These are phyloP conservation scores for Zenarchopterus dispar DNA, from an alignment of 2,797 vertebrate genomes.

Conservation along the genomic window DNA sequence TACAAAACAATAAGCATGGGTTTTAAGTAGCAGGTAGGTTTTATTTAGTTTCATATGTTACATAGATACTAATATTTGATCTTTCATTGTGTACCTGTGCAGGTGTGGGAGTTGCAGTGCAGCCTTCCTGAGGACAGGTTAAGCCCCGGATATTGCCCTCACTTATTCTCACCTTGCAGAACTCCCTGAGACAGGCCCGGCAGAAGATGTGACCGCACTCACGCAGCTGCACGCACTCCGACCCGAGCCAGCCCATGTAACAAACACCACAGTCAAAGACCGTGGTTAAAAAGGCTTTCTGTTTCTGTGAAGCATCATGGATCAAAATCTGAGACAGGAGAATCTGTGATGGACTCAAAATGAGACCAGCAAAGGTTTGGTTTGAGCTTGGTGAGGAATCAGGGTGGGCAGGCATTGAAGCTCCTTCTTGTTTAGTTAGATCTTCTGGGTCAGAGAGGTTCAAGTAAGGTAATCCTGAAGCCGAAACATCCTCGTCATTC, in stretches of 20 bases:
- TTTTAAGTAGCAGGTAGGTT: too few species aligned
- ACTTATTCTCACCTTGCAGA: slow-evolving; percentile 88
- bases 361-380: neutral
- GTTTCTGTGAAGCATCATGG: slow-evolving; percentile 83
- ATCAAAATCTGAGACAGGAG: slow-evolving; percentile 87
- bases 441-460: neutral
- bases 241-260: slow-evolving; percentile 84
- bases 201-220: slow-evolving; percentile 90
- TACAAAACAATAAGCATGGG: slow-evolving; percentile 40
- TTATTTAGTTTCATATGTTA: too few species aligned
- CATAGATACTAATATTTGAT: neutral
- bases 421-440: slow-evolving; percentile 13
- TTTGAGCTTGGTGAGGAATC: neutral
- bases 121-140: slow-evolving; percentile 87
- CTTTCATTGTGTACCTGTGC: slow-evolving; percentile 80
- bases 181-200: slow-evolving; percentile 83
- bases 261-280: slow-evolving; percentile 87
- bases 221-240: slow-evolving; percentile 82
- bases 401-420: slow-evolving; percentile 37
- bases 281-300: slow-evolving; percentile 83
- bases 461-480: neutral
- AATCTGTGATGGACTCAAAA: slow-evolving; percentile 31
- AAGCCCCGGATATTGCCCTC: slow-evolving; percentile 87
- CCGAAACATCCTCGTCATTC: slow-evolving; percentile 4
- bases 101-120: slow-evolving; percentile 84